A percentile compares a stretch with the other conserved stretches of the same genome.
These are phyloP conservation scores for Callionymus lyra DNA, from an alignment of 2,113 vertebrate species.

Conservation along the genomic window DNA sequence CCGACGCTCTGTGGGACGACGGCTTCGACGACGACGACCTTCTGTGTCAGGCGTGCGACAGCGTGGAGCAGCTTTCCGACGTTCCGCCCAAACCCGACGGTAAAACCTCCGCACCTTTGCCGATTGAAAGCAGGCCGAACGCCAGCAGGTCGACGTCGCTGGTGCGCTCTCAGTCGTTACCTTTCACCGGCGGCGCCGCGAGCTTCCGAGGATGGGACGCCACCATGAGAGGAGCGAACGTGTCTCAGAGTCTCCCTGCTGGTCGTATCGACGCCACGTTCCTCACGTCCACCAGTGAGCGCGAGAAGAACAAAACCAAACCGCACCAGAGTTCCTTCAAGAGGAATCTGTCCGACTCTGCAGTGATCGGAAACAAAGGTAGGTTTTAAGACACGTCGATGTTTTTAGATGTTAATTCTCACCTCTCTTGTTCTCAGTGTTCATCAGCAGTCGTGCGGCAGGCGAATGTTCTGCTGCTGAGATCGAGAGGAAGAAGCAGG, in stretches of 20 bases:
- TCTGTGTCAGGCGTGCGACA: slow-evolving; percentile 83
- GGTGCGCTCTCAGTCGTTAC: slow-evolving; percentile 43
- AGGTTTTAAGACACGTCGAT: no score
- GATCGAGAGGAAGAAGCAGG: slow-evolving; percentile 88
- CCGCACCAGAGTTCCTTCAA: slow-evolving; percentile 59
- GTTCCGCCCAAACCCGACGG: slow-evolving; percentile 41
- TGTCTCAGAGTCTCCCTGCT: slow-evolving; percentile 36
- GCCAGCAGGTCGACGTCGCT: slow-evolving; percentile 17
- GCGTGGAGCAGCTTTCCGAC: slow-evolving; percentile 75
- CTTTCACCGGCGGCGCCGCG: slow-evolving; percentile 10
- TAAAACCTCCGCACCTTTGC: slow-evolving; percentile 13
- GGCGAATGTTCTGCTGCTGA: slow-evolving; percentile 79
- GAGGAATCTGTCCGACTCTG: slow-evolving; percentile 71
- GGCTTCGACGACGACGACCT: slow-evolving; percentile 78
- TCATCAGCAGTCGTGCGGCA: slow-evolving; percentile 61
- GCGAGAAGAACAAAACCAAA: slow-evolving; percentile 28
- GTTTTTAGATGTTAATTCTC: not conserved
- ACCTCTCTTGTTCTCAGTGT: slow-evolving; percentile 57
- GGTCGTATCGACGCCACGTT: slow-evolving; percentile 28
- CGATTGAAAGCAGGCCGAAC: not conserved
- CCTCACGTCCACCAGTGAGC: no score
- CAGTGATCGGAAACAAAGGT: slow-evolving; percentile 70
- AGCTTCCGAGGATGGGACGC: slow-evolving; percentile 37
- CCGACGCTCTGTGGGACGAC: slow-evolving; percentile 64
- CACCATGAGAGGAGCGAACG: slow-evolving; percentile 17